Evolutionary conservation across 2,797 vertebrate genomes (phyloP), one percentile per base, ranked within the genome.

Genomic region (Cynodonichthys magdalenae): DNA sequence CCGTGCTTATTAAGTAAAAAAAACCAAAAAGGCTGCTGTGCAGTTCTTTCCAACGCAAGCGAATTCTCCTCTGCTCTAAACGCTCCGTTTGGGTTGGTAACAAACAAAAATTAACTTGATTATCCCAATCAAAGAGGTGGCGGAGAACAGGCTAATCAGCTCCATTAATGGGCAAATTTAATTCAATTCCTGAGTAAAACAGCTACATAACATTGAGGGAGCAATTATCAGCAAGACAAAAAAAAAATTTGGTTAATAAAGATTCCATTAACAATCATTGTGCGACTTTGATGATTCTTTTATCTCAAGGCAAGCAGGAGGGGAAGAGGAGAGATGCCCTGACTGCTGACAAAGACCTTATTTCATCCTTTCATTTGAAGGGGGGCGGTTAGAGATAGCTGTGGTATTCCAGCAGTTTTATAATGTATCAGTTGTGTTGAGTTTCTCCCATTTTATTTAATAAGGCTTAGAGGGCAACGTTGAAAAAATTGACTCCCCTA

Each of bases 281-380:
- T 71, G 73, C 68, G 63, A 87, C 81, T 88, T 82, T 84, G 90
- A 89, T 82, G 84, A 90, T 88, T 87, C 74, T 88, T 90, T 89
- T 87, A 91, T 91, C 88, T 86, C 71, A 60, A 84, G 83, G 81
- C 80, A 59, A 81, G 74, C 78, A 83, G 82, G 65, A 89, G 65
- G 82, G 70, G 70, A 77, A 71, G 77, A 65, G 68, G 81, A 81
- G 77, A 82, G 79, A 84, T 85, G 79, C 77, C 82, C 80, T 67
- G 85, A 84, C 64, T 89, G 90, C 90, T 91, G 91, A 92, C 88
- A 90, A 91, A 88, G 91, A 78, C 89, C 77, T 84, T 85, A 77
- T 82, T 89, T 80, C 66, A 72, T 65, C 53, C 72, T 69, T 83
- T 84, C 87, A 78, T 89, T 81, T 70, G 61, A 87, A 70, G n/a